Evolutionary conservation across 2,888 invertebrate genomes (phyloP), one percentile per base, ranked within the genome.

Genomic region (Spisula solida): DNA sequence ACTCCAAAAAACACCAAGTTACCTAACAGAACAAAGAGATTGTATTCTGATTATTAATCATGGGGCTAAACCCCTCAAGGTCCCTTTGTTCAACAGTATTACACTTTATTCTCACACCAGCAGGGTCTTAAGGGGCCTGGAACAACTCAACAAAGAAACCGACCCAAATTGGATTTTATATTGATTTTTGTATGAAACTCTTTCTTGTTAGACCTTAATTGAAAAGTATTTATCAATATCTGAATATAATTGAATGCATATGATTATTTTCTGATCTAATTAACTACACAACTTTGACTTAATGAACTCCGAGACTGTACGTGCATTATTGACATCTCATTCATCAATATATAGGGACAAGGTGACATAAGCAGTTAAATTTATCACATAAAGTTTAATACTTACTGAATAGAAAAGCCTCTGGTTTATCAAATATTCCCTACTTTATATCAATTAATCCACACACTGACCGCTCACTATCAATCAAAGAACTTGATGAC

Each of bases 121-220:
- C 60, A 66, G 10, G 25, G 25, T n/a, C n/a, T n/a, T 25, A 66
- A 66, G 25, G 60, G 60, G 60, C 25, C 60, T n/a, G 60, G n/a
- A 56, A n/a, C 25, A 20, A 56, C 20, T 20, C 56, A 56, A 66
- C 60, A 66, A 66, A 66, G 60, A 66, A 66, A 66, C 1, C 0
- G 60, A n/a, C 25, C n/a, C 25, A 8, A 25, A 51, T 16, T 2
- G 60, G n/a, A 10, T 66, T 66, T 66, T 66, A 1, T 66, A 66
- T 66, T 25, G 60, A 66, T 66, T 66, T 66, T 66, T 66, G 6
- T 10, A 66, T 66, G 60, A 66, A 66, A 66, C 60, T 8, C n/a
- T 25, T 18, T 2, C 0, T 25, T 25, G 25, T 25, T 66, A 66
- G n/a, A 25, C 60, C 60, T 12, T 25, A 25, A n/a, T 4, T 0